These are phyloP conservation scores for Strix aluco DNA, from an alignment of 2,113 vertebrate species.

Conservation along the genomic window DNA sequence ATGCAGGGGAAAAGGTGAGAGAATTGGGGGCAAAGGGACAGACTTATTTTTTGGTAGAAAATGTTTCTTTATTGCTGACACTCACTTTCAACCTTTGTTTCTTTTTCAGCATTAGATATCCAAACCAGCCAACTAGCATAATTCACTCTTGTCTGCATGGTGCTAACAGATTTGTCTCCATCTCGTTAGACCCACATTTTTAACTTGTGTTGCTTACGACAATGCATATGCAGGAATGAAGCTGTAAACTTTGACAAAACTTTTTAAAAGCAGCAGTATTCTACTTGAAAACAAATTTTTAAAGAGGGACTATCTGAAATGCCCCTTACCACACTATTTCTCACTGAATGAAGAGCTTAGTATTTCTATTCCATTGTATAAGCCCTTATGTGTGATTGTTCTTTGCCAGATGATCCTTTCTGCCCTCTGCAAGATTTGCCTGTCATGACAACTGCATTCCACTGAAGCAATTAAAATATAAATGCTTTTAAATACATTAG, in stretches of 20 bases:
- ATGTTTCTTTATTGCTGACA: neutral
- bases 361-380: neutral
- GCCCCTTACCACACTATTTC: neutral
- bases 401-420: conserved; percentile 32
- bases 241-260: neutral
- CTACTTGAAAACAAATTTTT: neutral
- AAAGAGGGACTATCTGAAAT: neutral
- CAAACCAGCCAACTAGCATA: conserved; percentile 14
- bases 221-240: neutral
- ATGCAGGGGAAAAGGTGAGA: neutral
- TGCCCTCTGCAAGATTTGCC: conserved; percentile 5
- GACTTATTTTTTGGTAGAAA: neutral
- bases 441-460: conserved; percentile 5
- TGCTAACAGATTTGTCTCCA: conserved; percentile 45
- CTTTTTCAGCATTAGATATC: neutral
- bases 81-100: neutral
- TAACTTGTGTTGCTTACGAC: neutral
- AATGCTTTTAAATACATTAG: conserved; percentile 24
- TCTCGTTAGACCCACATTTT: conserved; percentile 19
- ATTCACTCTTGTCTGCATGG: neutral
- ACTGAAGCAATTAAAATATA: conserved; percentile 34
- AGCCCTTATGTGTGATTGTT: neutral
- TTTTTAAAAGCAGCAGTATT: neutral
- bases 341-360: neutral
- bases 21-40: rapidly evolving